phyloP scores from a whole-genome alignment of 2,888 invertebrate genomes.

The Chaitophorus viminalis region DNA sequence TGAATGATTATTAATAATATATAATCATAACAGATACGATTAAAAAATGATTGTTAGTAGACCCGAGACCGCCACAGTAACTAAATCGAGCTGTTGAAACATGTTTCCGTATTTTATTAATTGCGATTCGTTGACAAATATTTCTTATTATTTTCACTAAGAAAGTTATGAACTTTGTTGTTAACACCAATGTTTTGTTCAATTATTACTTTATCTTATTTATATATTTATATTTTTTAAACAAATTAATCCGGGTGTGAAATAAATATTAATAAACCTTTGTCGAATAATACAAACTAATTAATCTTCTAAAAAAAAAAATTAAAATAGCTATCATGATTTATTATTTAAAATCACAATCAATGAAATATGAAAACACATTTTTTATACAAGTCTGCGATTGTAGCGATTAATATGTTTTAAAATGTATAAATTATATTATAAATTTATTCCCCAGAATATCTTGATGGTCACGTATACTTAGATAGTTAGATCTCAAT shows the following conservation, averaged over 20 bases:
- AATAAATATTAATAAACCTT: neutral
- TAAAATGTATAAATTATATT: too few species aligned
- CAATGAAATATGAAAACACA: neutral
- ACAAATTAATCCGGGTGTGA: neutral
- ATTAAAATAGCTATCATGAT: neutral
- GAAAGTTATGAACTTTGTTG: too few species aligned
- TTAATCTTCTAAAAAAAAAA: neutral
- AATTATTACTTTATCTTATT: too few species aligned
- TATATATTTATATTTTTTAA: neutral
- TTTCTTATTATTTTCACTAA: too few species aligned
- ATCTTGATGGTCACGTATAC: too few species aligned
- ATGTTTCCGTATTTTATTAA: neutral
- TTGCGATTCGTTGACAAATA: neutral
- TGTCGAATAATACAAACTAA: neutral
- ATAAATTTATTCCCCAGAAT: too few species aligned
- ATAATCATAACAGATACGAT: conserved; percentile 41
- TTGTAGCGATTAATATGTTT: too few species aligned
- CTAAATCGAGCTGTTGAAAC: neutral
- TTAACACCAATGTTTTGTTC: too few species aligned
- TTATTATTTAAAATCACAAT: neutral
- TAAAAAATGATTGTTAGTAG: conserved; percentile 2
- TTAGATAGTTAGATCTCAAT: too few species aligned
- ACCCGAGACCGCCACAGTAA: neutral
- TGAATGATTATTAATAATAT: conserved; percentile 1
- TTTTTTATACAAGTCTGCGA: neutral